Base-by-base conservation (phyloP, 1,140 invertebrate genomes). In the Charaxes varanes region DNA sequence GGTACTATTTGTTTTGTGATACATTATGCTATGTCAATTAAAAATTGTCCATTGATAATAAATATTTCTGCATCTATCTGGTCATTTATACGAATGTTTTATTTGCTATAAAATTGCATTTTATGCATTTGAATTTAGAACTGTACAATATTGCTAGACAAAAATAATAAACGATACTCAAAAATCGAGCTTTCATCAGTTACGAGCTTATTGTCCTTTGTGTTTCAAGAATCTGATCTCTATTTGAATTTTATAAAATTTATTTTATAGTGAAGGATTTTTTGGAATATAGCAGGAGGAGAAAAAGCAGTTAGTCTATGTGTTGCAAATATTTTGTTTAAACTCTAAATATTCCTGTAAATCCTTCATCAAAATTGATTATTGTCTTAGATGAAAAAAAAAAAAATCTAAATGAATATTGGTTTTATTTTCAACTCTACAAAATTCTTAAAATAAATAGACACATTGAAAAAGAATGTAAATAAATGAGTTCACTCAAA, bases 1-100 rank as follows among this genome's bases (percentile, higher is more conserved):
- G 35, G 60, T 72, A 72, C 42, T 57, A 54, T 62, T 68, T 61
- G 41, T 63, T 73, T 76, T 76, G 76, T 80, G 73, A 78, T 78
- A 76, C 43, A 62, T 34, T 60, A 65, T 78, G 69, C 76, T 65
- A 72, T 64, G 76, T 77, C 76, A 80, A 74, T 80, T 73, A 78
- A 66, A 70, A 46, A 62, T 68, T 77, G 76, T 78, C 71, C 72
- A 77, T 67, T 66, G 47, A 54, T 62, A 54, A 31, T 31, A 31
- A 31, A 31, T 23, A 23, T 56, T 61, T 62, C 78, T 73, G 69
- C 74, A 82, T 68, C 51, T 64, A 65, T 77, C 72, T 81, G 70
- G 66, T 74, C 68, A 74, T 31, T 31, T 67, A 56, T 56, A 34
- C 59, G 33, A 73, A 66, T 71, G n/a, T 71, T 55, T 69, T 74